Conservation (phyloP, 1,140 invertebrate genomes). For the Drosophila trapezifrons region DNA sequence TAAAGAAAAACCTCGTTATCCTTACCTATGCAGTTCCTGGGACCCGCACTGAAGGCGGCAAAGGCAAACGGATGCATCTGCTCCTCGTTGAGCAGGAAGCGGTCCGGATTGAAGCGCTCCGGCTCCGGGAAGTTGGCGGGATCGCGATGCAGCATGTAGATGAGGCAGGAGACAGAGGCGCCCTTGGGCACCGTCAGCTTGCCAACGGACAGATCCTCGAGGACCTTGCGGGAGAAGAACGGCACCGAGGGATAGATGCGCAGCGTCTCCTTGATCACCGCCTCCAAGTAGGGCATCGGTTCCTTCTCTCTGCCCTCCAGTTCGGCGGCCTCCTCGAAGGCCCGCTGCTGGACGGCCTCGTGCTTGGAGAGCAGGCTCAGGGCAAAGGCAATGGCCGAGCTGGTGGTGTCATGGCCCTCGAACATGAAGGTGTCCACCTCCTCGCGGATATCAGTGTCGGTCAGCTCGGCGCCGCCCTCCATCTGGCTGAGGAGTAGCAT, state of each 20-base stretch:
- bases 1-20: too few species aligned
- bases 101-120: constrained; percentile 88
- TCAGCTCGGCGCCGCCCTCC: constrained; percentile 84
- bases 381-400: constrained; percentile 86
- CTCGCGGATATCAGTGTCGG: constrained; percentile 89
- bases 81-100: constrained; percentile 86
- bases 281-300: constrained; percentile 88
- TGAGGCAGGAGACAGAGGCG: constrained; percentile 83
- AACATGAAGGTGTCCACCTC: constrained; percentile 94
- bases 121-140: constrained; percentile 87
- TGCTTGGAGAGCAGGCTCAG: constrained; percentile 87
- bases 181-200: constrained; percentile 85
- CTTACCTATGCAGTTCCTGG: constrained; percentile 89
- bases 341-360: constrained; percentile 87
- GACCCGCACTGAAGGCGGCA: constrained; percentile 88
- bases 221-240: constrained; percentile 86
- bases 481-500: constrained; percentile 88
- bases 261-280: constrained; percentile 88
- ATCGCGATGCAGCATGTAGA: constrained; percentile 87
- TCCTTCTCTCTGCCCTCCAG: constrained; percentile 85
- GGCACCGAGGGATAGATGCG: constrained; percentile 89
- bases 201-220: constrained; percentile 84
- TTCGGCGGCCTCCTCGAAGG: constrained; percentile 87
- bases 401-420: constrained; percentile 91
- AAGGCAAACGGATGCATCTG: constrained; percentile 85